Evolutionary conservation across 2,888 invertebrate genomes (phyloP), one percentile per base, ranked within the genome.

Genomic region (Epinotia demarniana): DNA sequence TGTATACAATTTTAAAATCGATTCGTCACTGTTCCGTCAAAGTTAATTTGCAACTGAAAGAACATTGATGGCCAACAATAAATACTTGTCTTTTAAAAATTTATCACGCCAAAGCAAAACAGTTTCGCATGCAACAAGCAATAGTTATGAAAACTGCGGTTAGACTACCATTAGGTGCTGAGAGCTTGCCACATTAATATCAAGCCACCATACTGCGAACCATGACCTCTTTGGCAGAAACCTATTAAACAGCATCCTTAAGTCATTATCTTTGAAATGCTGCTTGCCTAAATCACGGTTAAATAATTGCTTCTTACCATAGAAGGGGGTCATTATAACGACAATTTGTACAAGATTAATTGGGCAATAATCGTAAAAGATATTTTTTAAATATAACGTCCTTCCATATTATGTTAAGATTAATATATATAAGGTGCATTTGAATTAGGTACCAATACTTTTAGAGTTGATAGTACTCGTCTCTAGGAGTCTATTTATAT

Each of bases 191-290:
- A 69, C 73, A 67, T 69, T n/a, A 63, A 70, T 73, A 58, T 43
- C 33, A 63, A n/a, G 55, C 19, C 58, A 46, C 74, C 33, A 63
- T 69, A 68, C 46, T 69, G 63, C 70, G 49, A 69, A 60, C 75
- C 75, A 60, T 75, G 75, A 75, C 75, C 75, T 60, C 70, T 75
- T 75, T 75, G 60, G 60, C 64, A 70, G 58, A 57, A 70, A n/a
- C 49, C 64, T 66, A 71, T 60, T 71, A 70, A 60, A 58, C 58
- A 64, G 16, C 75, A 75, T 75, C 70, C 75, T 71, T 23, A 60
- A 71, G 70, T 71, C 64, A 75, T 71, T 75, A 71, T 60, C 70
- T 70, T 66, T 75, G 63, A 73, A 73, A 66, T 72, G 75, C 70
- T 39, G 67, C 55, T 71, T 72, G 72, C 62, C 57, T 67, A 67